Conservation (phyloP, 2,888 invertebrate species). For the Heliconius charithonia region DNA sequence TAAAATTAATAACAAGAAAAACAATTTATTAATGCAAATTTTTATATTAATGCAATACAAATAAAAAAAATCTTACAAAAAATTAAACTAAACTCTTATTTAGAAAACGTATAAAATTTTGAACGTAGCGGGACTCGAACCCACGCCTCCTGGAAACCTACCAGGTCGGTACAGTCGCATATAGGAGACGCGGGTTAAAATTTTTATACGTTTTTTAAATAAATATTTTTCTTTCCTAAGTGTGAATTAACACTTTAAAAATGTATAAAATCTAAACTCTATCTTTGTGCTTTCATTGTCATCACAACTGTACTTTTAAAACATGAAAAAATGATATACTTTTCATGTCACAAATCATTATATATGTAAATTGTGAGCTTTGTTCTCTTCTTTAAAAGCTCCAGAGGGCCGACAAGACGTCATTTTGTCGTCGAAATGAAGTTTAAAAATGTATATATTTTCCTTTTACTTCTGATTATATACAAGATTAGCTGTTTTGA, state of each 20-base stretch:
- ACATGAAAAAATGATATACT: slow-evolving; percentile 35
- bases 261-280: too few species aligned
- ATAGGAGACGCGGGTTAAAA: too few species aligned
- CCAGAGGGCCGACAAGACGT: background rate
- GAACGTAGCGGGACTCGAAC: too few species aligned
- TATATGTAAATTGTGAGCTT: slow-evolving; percentile 38
- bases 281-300: background rate
- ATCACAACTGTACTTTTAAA: slow-evolving; percentile 33
- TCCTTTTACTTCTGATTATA: slow-evolving; percentile 23
- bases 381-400: slow-evolving; percentile 13
- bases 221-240: too few species aligned
- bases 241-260: too few species aligned
- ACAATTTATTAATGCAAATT: too few species aligned
- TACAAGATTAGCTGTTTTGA: slow-evolving; percentile 18
- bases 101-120: too few species aligned
- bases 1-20: too few species aligned
- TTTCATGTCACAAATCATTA: slow-evolving; percentile 40
- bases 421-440: slow-evolving; percentile 33
- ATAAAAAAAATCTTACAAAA: background rate
- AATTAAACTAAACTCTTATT: background rate
- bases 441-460: slow-evolving; percentile 22
- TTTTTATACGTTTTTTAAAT: too few species aligned
- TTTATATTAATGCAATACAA: too few species aligned
- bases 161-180: too few species aligned
- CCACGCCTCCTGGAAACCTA: too few species aligned